phyloP scores from a whole-genome alignment of 2,888 invertebrate species.

The Trachelus stipa region DNA sequence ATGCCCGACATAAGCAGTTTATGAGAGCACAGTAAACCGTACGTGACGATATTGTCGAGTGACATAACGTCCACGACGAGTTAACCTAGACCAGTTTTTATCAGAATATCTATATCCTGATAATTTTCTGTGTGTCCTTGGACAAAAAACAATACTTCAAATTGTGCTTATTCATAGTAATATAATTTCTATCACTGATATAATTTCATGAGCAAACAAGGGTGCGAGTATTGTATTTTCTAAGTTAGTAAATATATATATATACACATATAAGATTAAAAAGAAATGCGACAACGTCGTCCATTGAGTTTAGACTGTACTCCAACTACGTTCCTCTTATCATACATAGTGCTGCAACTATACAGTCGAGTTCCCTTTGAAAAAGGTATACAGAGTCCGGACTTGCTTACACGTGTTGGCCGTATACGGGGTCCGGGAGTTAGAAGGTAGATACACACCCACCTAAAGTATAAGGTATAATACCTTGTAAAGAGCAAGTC shows the following conservation, averaged over 20 bases:
- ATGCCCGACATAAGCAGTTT: constrained; percentile 37
- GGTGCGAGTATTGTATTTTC: neutral
- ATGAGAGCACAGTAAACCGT: constrained; percentile 37
- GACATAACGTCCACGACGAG: constrained; percentile 23
- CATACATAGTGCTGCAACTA: neutral
- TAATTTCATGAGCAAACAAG: neutral
- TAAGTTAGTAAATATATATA: neutral
- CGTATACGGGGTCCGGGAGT: neutral
- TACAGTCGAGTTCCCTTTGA: neutral
- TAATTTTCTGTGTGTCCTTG: neutral
- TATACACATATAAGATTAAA: neutral
- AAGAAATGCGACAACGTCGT: neutral
- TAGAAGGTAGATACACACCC: neutral
- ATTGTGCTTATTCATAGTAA: too few relatives aligned
- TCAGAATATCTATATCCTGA: neutral
- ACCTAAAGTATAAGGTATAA: neutral
- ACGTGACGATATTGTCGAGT: constrained; percentile 39
- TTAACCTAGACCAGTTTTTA: neutral
- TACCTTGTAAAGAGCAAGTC: neutral
- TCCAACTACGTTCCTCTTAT: neutral
- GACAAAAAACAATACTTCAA: neutral
- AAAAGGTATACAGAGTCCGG: neutral
- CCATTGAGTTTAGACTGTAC: neutral
- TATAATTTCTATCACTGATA: neutral
- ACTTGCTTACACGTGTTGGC: neutral